Evolutionary conservation across 2,113 vertebrate species (phyloP), one percentile per base, ranked within the genome.

Genomic region (Oplegnathus fasciatus): DNA sequence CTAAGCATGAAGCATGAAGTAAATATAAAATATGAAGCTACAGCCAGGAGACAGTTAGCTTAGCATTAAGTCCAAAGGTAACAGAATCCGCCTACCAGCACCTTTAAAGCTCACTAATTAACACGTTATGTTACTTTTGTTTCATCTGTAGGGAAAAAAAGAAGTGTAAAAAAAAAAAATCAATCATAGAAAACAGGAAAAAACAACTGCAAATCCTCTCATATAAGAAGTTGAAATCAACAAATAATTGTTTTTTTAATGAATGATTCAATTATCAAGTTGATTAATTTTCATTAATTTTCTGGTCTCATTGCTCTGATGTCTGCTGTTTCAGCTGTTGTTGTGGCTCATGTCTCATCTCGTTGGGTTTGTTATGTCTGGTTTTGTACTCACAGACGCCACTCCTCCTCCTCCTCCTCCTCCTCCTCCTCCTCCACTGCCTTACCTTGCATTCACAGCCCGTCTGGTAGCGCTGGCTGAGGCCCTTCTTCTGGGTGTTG

Each of bases 391-490:
- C 34, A 37, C 34, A 37, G 34, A n/a, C n/a, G n/a, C n/a, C n/a
- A n/a, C n/a, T n/a, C 34, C 34, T 37, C 34, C 6, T 37, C 50
- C 50, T 22, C n/a, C 32, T 28, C 5, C 57, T n/a, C n/a, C n/a
- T n/a, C 34, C 34, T 37, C 34, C 6, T 37, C 50, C 50, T 22
- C n/a, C 32, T 28, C 5, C 57, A 5, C 61, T 1, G 28, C 46
- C 95, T 96, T 92, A 98, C 98, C 98, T 99, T 99, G 96, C 98
- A 99, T 80, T 98, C 97, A 0, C 98, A 99, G 94, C 98, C 98
- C 98, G 98, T 99, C 96, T 99, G 96, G 95, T 99, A 99, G 91
- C 98, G 97, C 94, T 99, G 98, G 92, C 96, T 99, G 66, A 99
- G 95, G 91, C 98, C 99, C 94, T 99, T 99, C 96, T 98, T 99